A percentile compares a stretch with the other conserved stretches of the same genome.
phyloP scores from a whole-genome alignment of 1,140 invertebrate species.

The Drosophila bipectinata region DNA sequence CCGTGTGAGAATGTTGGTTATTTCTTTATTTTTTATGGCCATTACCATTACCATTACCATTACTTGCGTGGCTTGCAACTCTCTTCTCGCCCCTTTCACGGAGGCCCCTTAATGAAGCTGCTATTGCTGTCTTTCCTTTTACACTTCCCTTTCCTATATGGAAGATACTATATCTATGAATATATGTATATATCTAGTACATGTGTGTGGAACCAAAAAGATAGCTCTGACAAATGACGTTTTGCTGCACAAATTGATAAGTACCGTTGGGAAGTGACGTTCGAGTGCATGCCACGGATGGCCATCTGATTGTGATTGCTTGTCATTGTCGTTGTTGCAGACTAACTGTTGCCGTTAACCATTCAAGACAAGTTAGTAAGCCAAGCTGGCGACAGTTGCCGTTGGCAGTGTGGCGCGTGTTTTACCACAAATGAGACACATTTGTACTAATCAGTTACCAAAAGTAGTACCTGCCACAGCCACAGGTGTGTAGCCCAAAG shows the following conservation, averaged over 20 bases:
- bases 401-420: constrained; percentile 63
- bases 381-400: constrained; percentile 51
- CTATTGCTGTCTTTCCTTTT: constrained; percentile 38
- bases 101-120: constrained; percentile 53
- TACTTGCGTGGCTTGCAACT: constrained; percentile 49
- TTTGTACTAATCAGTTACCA: constrained; percentile 35
- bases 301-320: constrained; percentile 53
- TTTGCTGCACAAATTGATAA: constrained; percentile 73
- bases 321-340: constrained; percentile 55
- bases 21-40: constrained; percentile 61
- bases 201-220: constrained; percentile 5
- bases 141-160: constrained; percentile 23
- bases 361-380: neutral
- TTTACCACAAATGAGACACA: constrained; percentile 47
- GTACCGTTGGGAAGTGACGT: constrained; percentile 63
- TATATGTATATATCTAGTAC: neutral
- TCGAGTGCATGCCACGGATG: constrained; percentile 43
- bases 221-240: constrained; percentile 65
- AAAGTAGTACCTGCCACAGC: constrained; percentile 5
- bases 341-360: constrained; percentile 42
- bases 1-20: constrained; percentile 58
- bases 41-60: constrained; percentile 65
- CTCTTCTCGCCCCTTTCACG: constrained; percentile 5
- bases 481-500: constrained; percentile 32
- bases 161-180: neutral